phyloP scores from a whole-genome alignment of 1,140 invertebrate species.

The Prorops nasuta region DNA sequence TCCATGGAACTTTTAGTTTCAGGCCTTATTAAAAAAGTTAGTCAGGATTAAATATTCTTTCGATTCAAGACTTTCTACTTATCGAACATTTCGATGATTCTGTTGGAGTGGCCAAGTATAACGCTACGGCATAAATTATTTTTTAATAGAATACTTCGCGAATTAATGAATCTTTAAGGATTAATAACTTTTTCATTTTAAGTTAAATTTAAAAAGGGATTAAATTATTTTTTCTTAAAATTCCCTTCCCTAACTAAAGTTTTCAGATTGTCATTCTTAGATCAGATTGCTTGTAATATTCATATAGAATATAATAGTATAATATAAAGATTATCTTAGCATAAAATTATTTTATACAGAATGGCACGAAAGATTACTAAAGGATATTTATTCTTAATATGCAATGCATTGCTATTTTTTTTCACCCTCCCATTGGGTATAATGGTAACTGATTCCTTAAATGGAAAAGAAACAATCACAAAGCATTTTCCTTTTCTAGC shows the following conservation, averaged over 20 bases:
- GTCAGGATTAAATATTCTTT: too few relatives aligned
- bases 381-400: slow-evolving; percentile 30
- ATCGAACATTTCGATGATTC: too few relatives aligned
- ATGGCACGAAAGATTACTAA: slow-evolving; percentile 25
- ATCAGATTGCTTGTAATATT: too few relatives aligned
- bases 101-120: too few relatives aligned
- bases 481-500: slow-evolving; percentile 32
- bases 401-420: slow-evolving; percentile 32
- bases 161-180: too few relatives aligned
- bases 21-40: too few relatives aligned
- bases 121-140: too few relatives aligned
- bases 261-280: too few relatives aligned
- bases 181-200: background rate
- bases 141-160: too few relatives aligned
- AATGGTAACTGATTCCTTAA: background rate
- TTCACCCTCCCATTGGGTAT: slow-evolving; percentile 23
- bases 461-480: slow-evolving; percentile 5
- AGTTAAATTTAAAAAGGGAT: background rate
- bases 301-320: background rate
- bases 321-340: background rate
- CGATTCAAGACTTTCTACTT: background rate
- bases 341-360: slow-evolving; percentile 17
- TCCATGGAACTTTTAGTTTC: too few relatives aligned
- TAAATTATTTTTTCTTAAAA: background rate
- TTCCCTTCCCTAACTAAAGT: too few relatives aligned